Evolutionary conservation across 2,113 vertebrate species (phyloP), one percentile per base, ranked within the genome.

Genomic region (Haliaeetus leucogaster): DNA sequence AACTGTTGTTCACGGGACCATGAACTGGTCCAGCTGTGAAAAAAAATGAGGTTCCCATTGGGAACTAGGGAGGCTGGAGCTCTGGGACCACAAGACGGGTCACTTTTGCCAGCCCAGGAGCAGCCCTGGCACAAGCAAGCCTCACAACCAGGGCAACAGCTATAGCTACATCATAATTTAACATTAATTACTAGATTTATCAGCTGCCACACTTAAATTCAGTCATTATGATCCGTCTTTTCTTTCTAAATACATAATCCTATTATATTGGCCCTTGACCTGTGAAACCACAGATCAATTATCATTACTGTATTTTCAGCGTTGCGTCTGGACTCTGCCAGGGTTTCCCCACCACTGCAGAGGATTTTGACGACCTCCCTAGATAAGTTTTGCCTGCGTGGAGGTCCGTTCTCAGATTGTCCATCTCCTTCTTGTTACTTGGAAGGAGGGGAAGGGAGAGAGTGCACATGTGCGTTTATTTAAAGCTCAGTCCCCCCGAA

Each of bases 401-500:
- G 38, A 52, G 14, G 22, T 65, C 62, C 23, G 1, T 7, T 6
- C 23, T 34, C 71, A 56, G 11, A 18, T 45, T 20, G 30, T 16
- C 16, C 43, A 53, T n/a, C 43, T 42, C 22, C 36, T 59, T 2
- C 40, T 61, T 11, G 8, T 11, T 50, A 10, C 18, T 43, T 32
- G 13, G 48, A 53, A 76, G 53, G 13, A 40, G 8, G 9, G 22
- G 12, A 62, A 38, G 11, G 29, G 18, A 45, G 11, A 21, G 3
- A 16, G 8, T 1, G 6, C 0, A 1, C 3, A 0, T 2, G 17
- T 17, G 8, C 3, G 1, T 47, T 43, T 62, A 16, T 47, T 80
- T 76, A 26, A 61, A 83, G 40, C 34, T 52, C 58, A 53, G n/a
- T 11, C 68, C 20, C 29, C 36, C 52, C 2, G 0, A 72, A 38